A percentile compares a stretch with the other conserved stretches of the same genome.
phyloP scores from a whole-genome alignment of 2,113 vertebrate species.

The Machaerirhynchus nigripectus region DNA sequence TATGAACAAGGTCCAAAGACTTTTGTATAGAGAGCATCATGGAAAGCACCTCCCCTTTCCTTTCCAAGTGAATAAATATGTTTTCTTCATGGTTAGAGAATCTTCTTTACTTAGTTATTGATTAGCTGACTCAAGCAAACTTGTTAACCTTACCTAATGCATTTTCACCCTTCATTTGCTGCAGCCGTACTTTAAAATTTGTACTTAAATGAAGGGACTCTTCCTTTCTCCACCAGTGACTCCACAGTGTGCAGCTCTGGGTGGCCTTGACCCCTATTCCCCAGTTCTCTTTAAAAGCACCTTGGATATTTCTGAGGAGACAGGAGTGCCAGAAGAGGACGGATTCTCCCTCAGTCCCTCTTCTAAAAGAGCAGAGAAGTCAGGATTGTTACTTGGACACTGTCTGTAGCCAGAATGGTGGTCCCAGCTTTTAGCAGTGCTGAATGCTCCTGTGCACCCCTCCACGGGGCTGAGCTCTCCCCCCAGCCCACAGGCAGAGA shows the following conservation, averaged over 20 bases:
- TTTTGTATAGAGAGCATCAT: background rate
- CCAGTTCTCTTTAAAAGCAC: background rate
- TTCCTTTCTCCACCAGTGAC: background rate
- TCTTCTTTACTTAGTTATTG: constrained; percentile 47
- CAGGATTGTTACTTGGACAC: background rate
- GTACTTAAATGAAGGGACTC: background rate
- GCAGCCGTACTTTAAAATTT: constrained; percentile 1
- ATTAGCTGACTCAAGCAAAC: constrained; percentile 47
- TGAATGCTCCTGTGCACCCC: background rate
- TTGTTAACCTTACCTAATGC: constrained; percentile 45
- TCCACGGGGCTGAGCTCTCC: background rate
- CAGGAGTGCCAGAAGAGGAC: background rate
- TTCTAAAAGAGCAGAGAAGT: background rate
- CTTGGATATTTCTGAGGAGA: background rate
- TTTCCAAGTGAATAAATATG: constrained; percentile 18
- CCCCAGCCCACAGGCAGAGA: background rate
- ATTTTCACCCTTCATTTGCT: constrained; percentile 38
- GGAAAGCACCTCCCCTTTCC: background rate
- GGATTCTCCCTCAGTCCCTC: background rate
- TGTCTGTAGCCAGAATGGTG: background rate
- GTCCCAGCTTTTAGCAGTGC: background rate
- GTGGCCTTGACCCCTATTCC: background rate
- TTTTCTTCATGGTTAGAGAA: constrained; percentile 26
- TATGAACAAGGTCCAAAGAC: background rate
- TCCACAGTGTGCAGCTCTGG: background rate